Percentiles rank a stretch among this genome's conserved stretches.
These are phyloP conservation scores for Danio tinwini DNA, from an alignment of 2,797 vertebrate species.

Conservation along the genomic window DNA sequence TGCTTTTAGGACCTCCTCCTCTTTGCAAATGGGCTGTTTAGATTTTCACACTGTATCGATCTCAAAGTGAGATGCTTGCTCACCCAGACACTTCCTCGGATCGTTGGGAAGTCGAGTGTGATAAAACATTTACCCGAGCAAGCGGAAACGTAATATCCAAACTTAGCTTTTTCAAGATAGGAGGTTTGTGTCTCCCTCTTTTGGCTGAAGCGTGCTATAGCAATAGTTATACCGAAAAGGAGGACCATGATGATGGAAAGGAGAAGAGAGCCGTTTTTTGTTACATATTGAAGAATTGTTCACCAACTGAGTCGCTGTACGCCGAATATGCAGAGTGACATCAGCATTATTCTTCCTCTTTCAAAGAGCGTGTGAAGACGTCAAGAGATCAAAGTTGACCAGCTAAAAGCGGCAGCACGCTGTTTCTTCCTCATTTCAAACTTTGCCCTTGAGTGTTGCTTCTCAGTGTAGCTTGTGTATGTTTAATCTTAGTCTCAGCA, in stretches of 20 bases:
- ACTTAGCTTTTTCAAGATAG: neutral
- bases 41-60: conserved; percentile 74
- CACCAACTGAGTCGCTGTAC: neutral
- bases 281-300: neutral
- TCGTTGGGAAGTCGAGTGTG: conserved; percentile 64
- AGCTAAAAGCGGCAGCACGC: neutral
- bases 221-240: neutral
- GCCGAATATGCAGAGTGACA: neutral
- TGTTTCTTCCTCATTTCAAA: conserved; percentile 23
- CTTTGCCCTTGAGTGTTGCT: neutral
- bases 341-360: conserved; percentile 32
- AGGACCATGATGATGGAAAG: neutral
- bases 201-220: conserved; percentile 1
- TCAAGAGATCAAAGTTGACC: conserved; percentile 15
- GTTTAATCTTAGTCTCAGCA: neutral
- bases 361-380: conserved; percentile 1
- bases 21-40: conserved; percentile 41
- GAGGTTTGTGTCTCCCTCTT: conserved; percentile 29
- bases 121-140: neutral
- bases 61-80: conserved; percentile 61
- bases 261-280: neutral
- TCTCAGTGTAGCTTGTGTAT: neutral
- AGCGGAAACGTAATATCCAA: neutral
- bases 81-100: conserved; percentile 58
- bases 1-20: neutral